These are phyloP conservation scores for Trichonephila clavipes DNA, from an alignment of 1,140 invertebrate genomes.

Conservation along the genomic window DNA sequence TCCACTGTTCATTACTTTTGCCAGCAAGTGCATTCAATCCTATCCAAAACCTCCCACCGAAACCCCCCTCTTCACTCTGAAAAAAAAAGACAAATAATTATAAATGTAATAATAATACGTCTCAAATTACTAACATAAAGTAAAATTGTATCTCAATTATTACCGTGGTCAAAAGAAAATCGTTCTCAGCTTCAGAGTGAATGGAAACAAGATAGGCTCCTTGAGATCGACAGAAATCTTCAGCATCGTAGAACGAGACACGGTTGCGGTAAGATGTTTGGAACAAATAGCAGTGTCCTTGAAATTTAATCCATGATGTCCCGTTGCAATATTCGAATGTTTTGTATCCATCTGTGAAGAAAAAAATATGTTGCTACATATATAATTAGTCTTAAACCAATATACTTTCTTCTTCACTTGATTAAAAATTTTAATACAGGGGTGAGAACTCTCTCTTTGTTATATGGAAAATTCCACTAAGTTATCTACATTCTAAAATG, in stretches of 20 bases:
- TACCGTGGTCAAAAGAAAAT: constrained; percentile 62
- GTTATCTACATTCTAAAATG: no score
- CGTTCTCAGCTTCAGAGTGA: constrained; percentile 69
- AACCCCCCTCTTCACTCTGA: constrained; percentile 12
- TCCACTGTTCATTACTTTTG: constrained; percentile 42
- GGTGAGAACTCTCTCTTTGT: no score
- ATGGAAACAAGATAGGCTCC: constrained; percentile 56
- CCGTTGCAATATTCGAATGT: constrained; percentile 54
- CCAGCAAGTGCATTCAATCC: constrained; percentile 39
- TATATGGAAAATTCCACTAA: no score
- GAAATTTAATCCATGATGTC: constrained; percentile 63
- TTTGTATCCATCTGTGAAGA: neutral
- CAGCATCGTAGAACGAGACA: constrained; percentile 67
- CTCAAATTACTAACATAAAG: neutral
- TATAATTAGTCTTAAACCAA: no score
- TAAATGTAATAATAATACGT: neutral
- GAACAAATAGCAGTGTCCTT: constrained; percentile 65
- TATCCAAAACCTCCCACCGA: constrained; percentile 55
- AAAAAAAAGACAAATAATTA: neutral
- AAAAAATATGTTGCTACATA: neutral
- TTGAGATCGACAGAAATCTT: constrained; percentile 53
- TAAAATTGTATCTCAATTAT: neutral
- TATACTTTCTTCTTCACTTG: no score
- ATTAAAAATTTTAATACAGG: no score
- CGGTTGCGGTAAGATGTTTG: neutral